Conservation (phyloP, 2,113 vertebrate species). For the Ariopsis seemanni region DNA sequence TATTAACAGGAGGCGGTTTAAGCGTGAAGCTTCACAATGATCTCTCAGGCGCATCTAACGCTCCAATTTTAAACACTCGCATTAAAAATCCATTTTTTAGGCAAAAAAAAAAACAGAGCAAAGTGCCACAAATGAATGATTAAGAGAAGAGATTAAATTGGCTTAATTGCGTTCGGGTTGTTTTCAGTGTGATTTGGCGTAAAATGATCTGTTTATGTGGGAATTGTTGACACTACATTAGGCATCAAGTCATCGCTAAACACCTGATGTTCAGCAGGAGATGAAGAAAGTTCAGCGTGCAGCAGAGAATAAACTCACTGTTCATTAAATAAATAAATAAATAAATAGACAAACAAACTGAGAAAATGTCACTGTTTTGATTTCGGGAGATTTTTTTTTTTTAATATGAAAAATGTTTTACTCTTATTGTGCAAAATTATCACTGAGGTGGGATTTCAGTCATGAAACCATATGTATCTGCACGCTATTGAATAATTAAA, state of each 20-base stretch:
- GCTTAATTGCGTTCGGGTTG: constrained; percentile 22
- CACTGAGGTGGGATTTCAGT: not conserved
- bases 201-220: constrained; percentile 37
- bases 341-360: not conserved
- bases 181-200: constrained; percentile 22
- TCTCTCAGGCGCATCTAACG: constrained; percentile 18
- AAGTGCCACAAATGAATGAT: constrained; percentile 23
- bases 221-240: constrained; percentile 33
- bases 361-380: not conserved
- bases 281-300: constrained; percentile 36
- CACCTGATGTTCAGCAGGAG: constrained; percentile 44
- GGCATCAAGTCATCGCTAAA: constrained; percentile 12
- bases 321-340: too few relatives aligned
- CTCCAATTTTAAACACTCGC: constrained; percentile 24
- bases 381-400: not conserved
- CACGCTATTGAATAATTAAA: not conserved
- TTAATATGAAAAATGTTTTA: not conserved
- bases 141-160: constrained; percentile 19
- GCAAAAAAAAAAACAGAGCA: not conserved
- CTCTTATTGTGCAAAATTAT: not conserved
- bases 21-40: constrained; percentile 27
- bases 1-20: constrained; percentile 33
- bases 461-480: not conserved
- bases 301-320: not conserved
- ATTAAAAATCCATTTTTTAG: constrained; percentile 38